Evolutionary conservation across 1,140 invertebrate genomes (phyloP).

Genomic region (Apocrypta bakeri): DNA sequence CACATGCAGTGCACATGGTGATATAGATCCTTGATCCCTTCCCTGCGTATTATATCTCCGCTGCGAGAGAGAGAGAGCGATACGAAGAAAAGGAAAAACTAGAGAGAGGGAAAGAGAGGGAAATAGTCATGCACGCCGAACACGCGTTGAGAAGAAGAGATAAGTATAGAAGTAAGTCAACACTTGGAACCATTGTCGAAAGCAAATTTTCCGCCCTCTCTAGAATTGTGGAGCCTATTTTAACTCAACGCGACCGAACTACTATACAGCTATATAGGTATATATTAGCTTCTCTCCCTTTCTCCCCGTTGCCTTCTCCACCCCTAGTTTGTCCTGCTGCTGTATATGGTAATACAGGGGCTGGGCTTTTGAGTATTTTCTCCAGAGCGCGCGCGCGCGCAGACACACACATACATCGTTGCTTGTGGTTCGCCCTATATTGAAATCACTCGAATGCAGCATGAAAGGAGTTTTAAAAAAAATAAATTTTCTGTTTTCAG

Average conservation of each 20-base stretch:
- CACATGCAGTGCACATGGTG: slow-evolving; percentile 1
- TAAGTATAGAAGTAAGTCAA: slow-evolving; percentile 36
- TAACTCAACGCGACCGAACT: slow-evolving; percentile 29
- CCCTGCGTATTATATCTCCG: background rate
- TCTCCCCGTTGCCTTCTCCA: slow-evolving; percentile 7
- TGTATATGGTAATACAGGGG: background rate
- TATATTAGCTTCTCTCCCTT: background rate
- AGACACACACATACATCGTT: background rate
- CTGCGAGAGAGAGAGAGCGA: background rate
- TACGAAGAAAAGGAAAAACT: too few relatives aligned
- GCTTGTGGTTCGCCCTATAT: background rate
- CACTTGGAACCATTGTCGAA: slow-evolving; percentile 32
- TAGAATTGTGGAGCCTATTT: slow-evolving; percentile 4
- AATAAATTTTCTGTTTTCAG: background rate
- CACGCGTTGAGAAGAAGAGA: background rate
- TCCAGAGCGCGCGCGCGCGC: background rate
- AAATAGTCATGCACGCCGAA: background rate
- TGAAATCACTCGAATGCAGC: background rate
- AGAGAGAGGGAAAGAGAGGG: background rate
- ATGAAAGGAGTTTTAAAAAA: background rate
- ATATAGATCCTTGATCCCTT: background rate
- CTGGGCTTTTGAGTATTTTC: background rate
- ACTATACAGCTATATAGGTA: background rate
- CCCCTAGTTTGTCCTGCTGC: background rate
- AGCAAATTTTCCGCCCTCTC: slow-evolving; percentile 37